A percentile compares a stretch with the other conserved stretches of the same genome.
Conservation (phyloP, 2,113 vertebrate genomes). For the Eonycteris spelaea region DNA sequence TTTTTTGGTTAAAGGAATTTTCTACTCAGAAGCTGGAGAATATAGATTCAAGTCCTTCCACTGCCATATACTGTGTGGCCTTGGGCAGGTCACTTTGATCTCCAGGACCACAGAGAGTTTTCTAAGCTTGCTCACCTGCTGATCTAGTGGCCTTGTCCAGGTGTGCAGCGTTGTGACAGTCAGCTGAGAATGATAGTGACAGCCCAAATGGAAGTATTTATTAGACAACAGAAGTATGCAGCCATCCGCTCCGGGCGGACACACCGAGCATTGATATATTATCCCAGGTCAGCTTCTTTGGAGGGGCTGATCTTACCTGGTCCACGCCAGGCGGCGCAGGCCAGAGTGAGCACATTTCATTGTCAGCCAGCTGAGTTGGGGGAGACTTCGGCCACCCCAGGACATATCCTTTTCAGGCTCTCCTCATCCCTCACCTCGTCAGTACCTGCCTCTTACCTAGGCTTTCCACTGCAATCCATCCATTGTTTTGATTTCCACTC, state of each 20-base stretch:
- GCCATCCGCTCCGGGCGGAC: neutral
- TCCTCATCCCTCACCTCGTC: neutral
- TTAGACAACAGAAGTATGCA: neutral
- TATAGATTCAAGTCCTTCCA: neutral
- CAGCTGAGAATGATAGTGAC: neutral
- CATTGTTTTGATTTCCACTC: neutral
- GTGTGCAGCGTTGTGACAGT: neutral
- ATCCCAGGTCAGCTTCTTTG: neutral
- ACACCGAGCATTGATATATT: fast-evolving
- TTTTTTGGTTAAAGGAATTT: neutral
- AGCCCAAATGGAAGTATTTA: neutral
- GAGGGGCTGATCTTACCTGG: neutral
- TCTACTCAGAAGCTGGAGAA: neutral
- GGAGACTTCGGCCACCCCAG: neutral
- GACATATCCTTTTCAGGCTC: neutral
- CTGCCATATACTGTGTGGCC: fast-evolving
- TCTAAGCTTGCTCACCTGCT: neutral
- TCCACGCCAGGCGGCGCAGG: neutral
- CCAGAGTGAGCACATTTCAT: neutral
- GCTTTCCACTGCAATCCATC: neutral
- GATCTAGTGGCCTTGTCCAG: neutral
- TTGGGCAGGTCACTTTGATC: neutral
- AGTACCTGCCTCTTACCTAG: neutral
- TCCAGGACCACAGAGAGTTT: neutral
- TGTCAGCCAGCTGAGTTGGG: neutral